Evolutionary conservation across 2,797 vertebrate genomes (phyloP).

Genomic region (Microchirus variegatus): DNA sequence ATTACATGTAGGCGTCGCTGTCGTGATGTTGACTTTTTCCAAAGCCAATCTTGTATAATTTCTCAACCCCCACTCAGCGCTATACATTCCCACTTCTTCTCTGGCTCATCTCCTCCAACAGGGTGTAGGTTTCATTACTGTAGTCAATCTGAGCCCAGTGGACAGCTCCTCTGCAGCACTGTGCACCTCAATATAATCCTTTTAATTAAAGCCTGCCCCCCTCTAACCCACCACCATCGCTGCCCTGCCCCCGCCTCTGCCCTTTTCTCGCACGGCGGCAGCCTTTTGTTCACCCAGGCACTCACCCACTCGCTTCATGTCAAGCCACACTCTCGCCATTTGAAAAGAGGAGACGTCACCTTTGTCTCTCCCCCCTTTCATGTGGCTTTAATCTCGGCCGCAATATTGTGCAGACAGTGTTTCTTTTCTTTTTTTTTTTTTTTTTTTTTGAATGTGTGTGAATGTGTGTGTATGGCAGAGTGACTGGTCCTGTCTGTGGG

Average conservation of each 20-base stretch:
- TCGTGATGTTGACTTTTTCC: slow-evolving; percentile 58
- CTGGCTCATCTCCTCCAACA: slow-evolving; percentile 55
- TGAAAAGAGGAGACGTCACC: slow-evolving; percentile 83
- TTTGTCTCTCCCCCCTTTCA: slow-evolving; percentile 83
- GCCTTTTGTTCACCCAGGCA: slow-evolving; percentile 82
- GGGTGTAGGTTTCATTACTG: slow-evolving; percentile 85
- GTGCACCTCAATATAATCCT: slow-evolving; percentile 86
- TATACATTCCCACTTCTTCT: slow-evolving; percentile 36
- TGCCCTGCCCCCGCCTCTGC: slow-evolving; percentile 74
- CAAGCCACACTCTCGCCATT: slow-evolving; percentile 82
- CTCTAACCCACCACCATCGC: slow-evolving; percentile 46
- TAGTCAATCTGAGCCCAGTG: slow-evolving; percentile 81
- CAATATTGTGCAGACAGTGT: slow-evolving; percentile 78
- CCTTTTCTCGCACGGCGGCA: slow-evolving; percentile 71
- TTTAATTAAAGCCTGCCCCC: slow-evolving; percentile 85
- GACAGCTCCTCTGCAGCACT: slow-evolving; percentile 80
- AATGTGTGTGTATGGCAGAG: slow-evolving; percentile 28
- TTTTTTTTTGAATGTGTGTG: slow-evolving; percentile 39
- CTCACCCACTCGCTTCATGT: slow-evolving; percentile 83
- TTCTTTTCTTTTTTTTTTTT: slow-evolving; percentile 47
- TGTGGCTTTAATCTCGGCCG: slow-evolving; percentile 81
- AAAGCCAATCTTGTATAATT: slow-evolving; percentile 32
- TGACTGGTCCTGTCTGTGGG: slow-evolving; percentile 60
- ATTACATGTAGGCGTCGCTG: slow-evolving; percentile 44
- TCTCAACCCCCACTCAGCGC: slow-evolving; percentile 28